Evolutionary conservation across 2,113 vertebrate species (phyloP).

Genomic region (Meleagris gallopavo): DNA sequence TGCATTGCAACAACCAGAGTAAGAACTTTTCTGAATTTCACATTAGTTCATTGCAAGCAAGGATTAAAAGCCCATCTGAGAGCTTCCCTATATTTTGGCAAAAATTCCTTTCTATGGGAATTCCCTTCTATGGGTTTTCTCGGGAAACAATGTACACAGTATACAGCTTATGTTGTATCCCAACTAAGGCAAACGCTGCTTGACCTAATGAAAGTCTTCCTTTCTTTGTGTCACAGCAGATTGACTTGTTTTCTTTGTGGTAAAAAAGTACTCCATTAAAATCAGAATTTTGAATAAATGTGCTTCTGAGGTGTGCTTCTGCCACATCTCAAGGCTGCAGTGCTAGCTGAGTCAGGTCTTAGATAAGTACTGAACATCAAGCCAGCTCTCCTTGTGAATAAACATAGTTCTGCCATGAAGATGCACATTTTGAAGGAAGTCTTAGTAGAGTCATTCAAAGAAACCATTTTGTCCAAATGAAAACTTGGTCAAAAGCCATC

Average conservation of each 20-base stretch:
- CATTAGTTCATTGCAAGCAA: background rate
- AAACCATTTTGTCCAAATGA: background rate
- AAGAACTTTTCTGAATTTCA: slow-evolving; percentile 5
- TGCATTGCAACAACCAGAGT: slow-evolving; percentile 98
- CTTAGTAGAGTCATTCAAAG: background rate
- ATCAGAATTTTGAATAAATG: background rate
- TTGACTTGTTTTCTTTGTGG: background rate
- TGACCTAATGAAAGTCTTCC: background rate
- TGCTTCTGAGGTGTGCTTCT: background rate
- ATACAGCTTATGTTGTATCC: background rate
- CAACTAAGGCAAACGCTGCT: background rate
- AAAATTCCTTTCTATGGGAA: background rate
- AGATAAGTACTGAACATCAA: background rate
- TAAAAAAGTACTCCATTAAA: background rate
- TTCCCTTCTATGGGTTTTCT: background rate
- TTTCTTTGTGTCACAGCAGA: background rate
- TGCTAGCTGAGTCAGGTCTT: background rate
- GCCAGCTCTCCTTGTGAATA: background rate
- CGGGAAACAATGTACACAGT: background rate
- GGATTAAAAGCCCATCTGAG: background rate
- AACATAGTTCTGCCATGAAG: background rate
- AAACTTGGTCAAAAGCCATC: background rate
- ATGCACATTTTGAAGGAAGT: rapidly evolving
- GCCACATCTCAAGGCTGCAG: background rate
- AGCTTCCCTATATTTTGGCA: background rate